Evolutionary conservation across 2,797 vertebrate genomes (phyloP).

Genomic region (Myioborus melanocephalus): DNA sequence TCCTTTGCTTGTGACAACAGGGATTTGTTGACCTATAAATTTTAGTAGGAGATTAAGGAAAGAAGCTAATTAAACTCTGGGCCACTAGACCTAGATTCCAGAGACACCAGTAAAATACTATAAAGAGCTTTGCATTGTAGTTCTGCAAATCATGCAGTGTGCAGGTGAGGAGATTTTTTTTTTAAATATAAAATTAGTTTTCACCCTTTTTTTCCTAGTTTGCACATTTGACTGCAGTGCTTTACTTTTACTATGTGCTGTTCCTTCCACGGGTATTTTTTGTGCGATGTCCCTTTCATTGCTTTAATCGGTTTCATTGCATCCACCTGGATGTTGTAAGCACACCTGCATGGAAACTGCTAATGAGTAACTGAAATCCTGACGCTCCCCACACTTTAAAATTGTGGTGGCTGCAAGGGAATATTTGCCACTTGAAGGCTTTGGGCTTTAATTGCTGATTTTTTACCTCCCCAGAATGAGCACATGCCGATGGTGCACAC

Average conservation of each 20-base stretch:
- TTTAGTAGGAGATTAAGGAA: not conserved
- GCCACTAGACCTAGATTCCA: not conserved
- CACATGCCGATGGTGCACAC: constrained; percentile 84
- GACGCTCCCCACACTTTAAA: not conserved
- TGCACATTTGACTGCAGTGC: not conserved
- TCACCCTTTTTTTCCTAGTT: rapidly evolving
- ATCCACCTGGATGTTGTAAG: rapidly evolving
- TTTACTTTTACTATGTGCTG: rapidly evolving
- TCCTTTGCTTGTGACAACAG: not conserved
- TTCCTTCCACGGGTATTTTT: not conserved
- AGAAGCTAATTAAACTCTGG: not conserved
- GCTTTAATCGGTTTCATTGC: not conserved
- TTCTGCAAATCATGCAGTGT: not conserved
- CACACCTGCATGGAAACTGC: rapidly evolving
- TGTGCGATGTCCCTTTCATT: not conserved
- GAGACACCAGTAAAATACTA: not conserved
- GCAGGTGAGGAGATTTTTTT: rapidly evolving
- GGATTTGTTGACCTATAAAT: constrained; percentile 18
- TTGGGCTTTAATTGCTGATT: not conserved
- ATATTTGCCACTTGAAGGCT: not conserved
- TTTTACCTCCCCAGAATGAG: constrained; percentile 73
- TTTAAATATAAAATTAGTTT: not conserved
- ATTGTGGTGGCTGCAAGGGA: not conserved
- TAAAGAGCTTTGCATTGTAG: not conserved
- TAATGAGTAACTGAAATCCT: not conserved